phyloP scores from a whole-genome alignment of 1,140 invertebrate genomes.

The Oedothorax gibbosus region DNA sequence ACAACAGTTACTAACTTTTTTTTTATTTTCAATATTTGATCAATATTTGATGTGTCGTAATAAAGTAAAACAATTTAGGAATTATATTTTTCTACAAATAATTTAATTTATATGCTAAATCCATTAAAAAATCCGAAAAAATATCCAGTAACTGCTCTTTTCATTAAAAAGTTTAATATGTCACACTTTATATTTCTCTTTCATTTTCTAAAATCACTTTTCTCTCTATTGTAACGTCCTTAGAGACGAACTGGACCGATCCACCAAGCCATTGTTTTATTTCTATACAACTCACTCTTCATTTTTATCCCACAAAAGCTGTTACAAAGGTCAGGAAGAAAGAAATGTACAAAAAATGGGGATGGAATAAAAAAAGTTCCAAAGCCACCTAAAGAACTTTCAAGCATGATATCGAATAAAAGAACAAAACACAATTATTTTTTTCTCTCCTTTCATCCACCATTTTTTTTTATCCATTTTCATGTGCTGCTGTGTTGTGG shows the following conservation, averaged over 20 bases:
- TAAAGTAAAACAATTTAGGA: too few relatives aligned
- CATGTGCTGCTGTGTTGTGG: neutral
- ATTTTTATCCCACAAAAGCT: conserved; percentile 47
- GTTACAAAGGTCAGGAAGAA: neutral
- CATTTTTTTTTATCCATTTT: conserved; percentile 47
- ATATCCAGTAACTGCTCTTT: too few relatives aligned
- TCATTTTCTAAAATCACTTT: too few relatives aligned
- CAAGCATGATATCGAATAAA: neutral
- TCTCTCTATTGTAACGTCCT: neutral
- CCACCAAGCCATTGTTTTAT: conserved; percentile 27
- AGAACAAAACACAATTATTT: conserved; percentile 2
- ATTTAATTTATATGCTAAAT: too few relatives aligned
- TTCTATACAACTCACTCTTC: conserved; percentile 27
- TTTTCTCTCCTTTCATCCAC: conserved; percentile 9
- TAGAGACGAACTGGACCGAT: conserved; percentile 6
- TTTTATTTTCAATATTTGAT: too few relatives aligned
- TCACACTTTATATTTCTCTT: too few relatives aligned
- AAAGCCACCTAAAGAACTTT: conserved; percentile 31
- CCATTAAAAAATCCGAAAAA: too few relatives aligned
- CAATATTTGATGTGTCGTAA: too few relatives aligned
- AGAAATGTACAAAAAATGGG: neutral
- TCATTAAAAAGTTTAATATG: too few relatives aligned
- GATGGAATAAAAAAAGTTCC: conserved; percentile 12
- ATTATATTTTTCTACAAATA: too few relatives aligned
- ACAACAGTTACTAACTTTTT: too few relatives aligned